These are phyloP conservation scores for Drosophila ohnishii DNA, from an alignment of 1,140 invertebrate species.

Conservation along the genomic window DNA sequence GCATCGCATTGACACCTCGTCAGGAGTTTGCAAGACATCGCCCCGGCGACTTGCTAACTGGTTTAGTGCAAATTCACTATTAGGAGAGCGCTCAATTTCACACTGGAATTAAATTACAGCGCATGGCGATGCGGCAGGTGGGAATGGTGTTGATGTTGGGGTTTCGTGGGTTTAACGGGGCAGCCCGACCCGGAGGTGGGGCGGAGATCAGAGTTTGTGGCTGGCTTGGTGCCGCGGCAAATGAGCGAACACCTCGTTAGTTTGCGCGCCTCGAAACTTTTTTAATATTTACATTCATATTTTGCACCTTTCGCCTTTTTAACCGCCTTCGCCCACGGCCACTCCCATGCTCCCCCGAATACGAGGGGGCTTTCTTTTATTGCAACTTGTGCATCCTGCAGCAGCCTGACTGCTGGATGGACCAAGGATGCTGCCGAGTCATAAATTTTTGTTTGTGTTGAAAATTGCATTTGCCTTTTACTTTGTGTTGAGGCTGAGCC, in stretches of 20 bases:
- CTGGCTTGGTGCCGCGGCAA: conserved; percentile 33
- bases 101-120: conserved; percentile 75
- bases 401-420: conserved; percentile 22
- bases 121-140: conserved; percentile 52
- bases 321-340: conserved; percentile 24
- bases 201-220: conserved; percentile 27
- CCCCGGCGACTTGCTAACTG: conserved; percentile 62
- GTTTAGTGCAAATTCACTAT: conserved; percentile 78
- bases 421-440: conserved; percentile 50
- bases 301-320: conserved; percentile 73
- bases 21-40: conserved; percentile 63
- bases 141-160: background rate
- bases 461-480: conserved; percentile 78
- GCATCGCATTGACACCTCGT: conserved; percentile 76
- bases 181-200: background rate
- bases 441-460: conserved; percentile 80
- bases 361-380: conserved; percentile 34
- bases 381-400: conserved; percentile 52
- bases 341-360: background rate
- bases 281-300: conserved; percentile 82
- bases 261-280: conserved; percentile 76
- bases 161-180: background rate
- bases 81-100: conserved; percentile 79
- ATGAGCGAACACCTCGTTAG: conserved; percentile 79
- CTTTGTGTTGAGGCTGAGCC: conserved; percentile 64